Evolutionary conservation across 2,888 invertebrate species (phyloP), one percentile per base, ranked within the genome.

Genomic region (Sphaerophoria rueppellii): DNA sequence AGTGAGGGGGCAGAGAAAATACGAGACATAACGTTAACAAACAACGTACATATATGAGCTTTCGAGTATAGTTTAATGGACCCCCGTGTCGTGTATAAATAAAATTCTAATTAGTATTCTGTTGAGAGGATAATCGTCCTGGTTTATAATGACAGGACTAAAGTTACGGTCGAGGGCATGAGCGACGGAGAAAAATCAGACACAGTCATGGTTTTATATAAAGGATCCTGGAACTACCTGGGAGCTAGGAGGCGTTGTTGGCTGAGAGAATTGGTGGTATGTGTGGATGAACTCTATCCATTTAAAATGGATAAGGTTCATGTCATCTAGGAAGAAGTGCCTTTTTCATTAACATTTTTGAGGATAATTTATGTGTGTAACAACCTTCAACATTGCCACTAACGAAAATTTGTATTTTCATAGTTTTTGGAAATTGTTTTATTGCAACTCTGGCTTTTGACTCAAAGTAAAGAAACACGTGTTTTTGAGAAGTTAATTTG

Each of bases 21-120:
- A 50, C 50, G 70, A 77, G 58, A 78, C 63, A 65, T 54, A 67
- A 67, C 12, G 24, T 37, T 37, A n/a, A 52, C 52, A 43, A 43
- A 67, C n/a, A 37, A 37, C 48, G 34, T 24, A 37, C 48, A n/a
- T 24, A 24, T 24, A 24, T 24, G 34, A 35, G 63, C 35, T 11
- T 3, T n/a, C 32, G n/a, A 16, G 9, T 12, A 34, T 61, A 77
- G 63, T 63, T 34, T 61, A 83, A 76, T 76, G 77, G 85, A 77
- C 76, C 35, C 24, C 74, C 58, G 81, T 85, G 58, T 77, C 77
- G 43, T 43, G 43, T 43, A 43, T 85, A 88, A 88, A 89, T 90
- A 90, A 90, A 91, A 91, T 89, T 91, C 90, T 91, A 91, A 91
- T 91, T 91, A 91, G 91, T 91, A 91, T 91, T 91, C 91, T 89